phyloP scores from a whole-genome alignment of 2,797 vertebrate genomes.

The Sebastolobus alascanus region DNA sequence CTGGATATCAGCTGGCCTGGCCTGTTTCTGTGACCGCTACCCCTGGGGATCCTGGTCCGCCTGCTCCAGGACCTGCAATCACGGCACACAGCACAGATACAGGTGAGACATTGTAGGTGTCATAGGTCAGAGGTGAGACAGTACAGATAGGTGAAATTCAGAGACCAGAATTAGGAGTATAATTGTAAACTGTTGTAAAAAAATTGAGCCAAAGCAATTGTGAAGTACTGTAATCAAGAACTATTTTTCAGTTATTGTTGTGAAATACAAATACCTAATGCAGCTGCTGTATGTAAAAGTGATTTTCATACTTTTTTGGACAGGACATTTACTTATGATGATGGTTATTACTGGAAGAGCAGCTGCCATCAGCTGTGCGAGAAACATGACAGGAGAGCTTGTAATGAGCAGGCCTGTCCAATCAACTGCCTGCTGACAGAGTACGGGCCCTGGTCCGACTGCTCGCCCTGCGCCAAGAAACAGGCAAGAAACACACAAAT shows the following conservation, averaged over 20 bases:
- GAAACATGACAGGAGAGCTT: constrained; percentile 79
- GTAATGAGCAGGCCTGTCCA: constrained; percentile 89
- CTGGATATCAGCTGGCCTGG: constrained; percentile 63
- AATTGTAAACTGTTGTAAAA: background rate
- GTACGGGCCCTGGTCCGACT: constrained; percentile 92
- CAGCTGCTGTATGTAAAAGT: background rate
- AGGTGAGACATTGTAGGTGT: constrained; percentile 71
- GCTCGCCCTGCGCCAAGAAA: constrained; percentile 91
- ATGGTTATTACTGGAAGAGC: constrained; percentile 85
- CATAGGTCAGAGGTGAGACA: background rate
- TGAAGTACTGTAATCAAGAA: background rate
- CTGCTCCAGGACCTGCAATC: constrained; percentile 91
- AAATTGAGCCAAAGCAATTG: background rate
- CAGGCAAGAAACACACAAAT: constrained; percentile 79
- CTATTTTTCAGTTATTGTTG: background rate
- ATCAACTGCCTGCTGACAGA: constrained; percentile 90
- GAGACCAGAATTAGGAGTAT: background rate
- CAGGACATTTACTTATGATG: constrained; percentile 81
- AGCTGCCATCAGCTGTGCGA: constrained; percentile 86
- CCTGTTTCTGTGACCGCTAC: constrained; percentile 92
- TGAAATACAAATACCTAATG: background rate
- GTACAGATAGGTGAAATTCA: background rate
- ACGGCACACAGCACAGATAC: constrained; percentile 86
- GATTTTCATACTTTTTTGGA: background rate
- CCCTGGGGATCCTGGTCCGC: constrained; percentile 89